A percentile compares a stretch with the other conserved stretches of the same genome.
These are phyloP conservation scores for Allacma fusca DNA, from an alignment of 2,888 invertebrate species.

Conservation along the genomic window DNA sequence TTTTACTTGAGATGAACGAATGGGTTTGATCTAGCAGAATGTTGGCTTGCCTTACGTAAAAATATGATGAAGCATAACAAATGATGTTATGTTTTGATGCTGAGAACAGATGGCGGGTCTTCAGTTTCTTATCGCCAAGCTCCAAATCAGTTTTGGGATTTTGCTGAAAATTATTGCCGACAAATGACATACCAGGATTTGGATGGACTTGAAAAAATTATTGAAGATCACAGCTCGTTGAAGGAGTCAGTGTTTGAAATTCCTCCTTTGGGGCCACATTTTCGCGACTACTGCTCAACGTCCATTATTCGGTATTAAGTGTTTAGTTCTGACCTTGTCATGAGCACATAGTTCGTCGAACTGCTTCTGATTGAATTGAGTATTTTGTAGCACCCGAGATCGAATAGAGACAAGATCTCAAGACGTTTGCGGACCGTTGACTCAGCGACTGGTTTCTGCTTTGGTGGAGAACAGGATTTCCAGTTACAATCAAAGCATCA, in stretches of 20 bases:
- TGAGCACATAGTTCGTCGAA: too few species aligned
- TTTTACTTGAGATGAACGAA: too few species aligned
- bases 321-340: neutral
- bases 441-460: constrained; percentile 35
- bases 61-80: neutral
- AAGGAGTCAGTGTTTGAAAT: constrained; percentile 20
- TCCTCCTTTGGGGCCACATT: constrained; percentile 39
- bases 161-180: constrained; percentile 31
- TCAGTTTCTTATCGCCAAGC: neutral
- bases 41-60: too few species aligned
- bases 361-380: neutral
- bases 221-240: constrained; percentile 29
- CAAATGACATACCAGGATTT: constrained; percentile 36
- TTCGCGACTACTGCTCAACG: neutral
- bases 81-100: neutral
- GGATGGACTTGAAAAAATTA: constrained; percentile 20
- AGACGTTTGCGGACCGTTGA: constrained; percentile 29
- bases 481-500: neutral
- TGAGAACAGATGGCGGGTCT: neutral
- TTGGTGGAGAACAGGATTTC: constrained; percentile 34
- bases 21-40: too few species aligned
- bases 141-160: constrained; percentile 42
- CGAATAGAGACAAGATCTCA: constrained; percentile 30
- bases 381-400: neutral
- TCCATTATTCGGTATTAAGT: too few species aligned